Base-by-base conservation (phyloP, 2,888 invertebrate genomes). In the Leptopterna dolabrata region DNA sequence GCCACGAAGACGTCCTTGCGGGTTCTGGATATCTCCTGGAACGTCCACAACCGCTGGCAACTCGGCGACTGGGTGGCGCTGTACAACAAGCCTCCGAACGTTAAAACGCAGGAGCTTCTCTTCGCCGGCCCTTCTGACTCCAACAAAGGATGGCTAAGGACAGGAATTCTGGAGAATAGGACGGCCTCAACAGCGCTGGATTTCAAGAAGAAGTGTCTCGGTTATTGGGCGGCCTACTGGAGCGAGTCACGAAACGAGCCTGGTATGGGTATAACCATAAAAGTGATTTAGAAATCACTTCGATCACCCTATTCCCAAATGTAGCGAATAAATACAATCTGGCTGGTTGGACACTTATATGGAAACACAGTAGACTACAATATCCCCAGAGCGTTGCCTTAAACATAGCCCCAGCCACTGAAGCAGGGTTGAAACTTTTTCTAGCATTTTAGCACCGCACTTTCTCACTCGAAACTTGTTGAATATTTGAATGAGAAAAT, bases 211-310 rank as follows among this genome's bases (percentile, higher is more conserved):
- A 63, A 45, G 19, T 89, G 89, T 63, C 87, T 89, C 6, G 89
- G 89, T 9, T 88, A 47, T 63, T 89, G 88, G 88, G 88, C 88
- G 2, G 89, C 88, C 70, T 89, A 89, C 55, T 89, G 89, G 89
- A 76, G 81, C 30, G 29, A 24, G 19, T 6, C 51, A 43, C 47
- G 24, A 73, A 30, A 73, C 73, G n/a, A 78, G 24, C 78, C 78
- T 45, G 9, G 78, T 76, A 36, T 16, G 47, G 9, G 78, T 55
- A 16, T 55, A 3, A 4, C 55, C 55, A 36, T n/a, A n/a, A n/a
- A n/a, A n/a, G n/a, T n/a, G n/a, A n/a, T n/a, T n/a, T n/a, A n/a
- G n/a, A n/a, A n/a, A n/a, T n/a, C n/a, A n/a, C n/a, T n/a, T n/a
- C n/a, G n/a, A n/a, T n/a, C n/a, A n/a, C n/a, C n/a, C n/a, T n/a